Base-by-base conservation (phyloP, 2,113 vertebrate genomes). In the Halcyon malimbica region DNA sequence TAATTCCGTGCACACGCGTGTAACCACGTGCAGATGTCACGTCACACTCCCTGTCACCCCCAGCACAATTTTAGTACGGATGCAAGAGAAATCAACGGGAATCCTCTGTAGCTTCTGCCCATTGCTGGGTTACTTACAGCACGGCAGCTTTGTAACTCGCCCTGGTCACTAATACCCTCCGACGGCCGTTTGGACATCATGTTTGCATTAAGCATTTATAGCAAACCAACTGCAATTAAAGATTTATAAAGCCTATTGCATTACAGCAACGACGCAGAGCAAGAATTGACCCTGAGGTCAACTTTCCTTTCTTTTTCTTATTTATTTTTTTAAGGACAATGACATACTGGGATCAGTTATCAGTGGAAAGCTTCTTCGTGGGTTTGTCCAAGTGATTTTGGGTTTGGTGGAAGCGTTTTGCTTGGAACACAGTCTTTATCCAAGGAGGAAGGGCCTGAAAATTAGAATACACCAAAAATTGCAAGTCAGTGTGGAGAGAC, bases 161-260 rank as follows among this genome's bases (percentile, higher is more conserved):
- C 91, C 91, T 39, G 2, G 1, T 68, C 95, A 90, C 91, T 86
- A 21, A 95, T 86, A 83, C 63, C 60, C 95, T 90, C 68, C 95
- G 80, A 91, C 93, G 91, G 97, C 89, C 88, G 76, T 85, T 89
- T 68, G 97, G 97, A 98, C 95, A 97, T 94, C 35, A 25, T 90
- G 97, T 97, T 97, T 97, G 92, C 94, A 96, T 97, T 97, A 98
- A 97, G 96, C 97, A 97, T 98, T 98, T 97, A 98, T 93, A 87
- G 93, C 95, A 93, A 83, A 96, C 95, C 97, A 98, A 96, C 92
- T 95, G 96, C 97, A 96, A 83, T 96, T 96, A 96, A 97, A 97
- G 95, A 98, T 98, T 96, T 82, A 97, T 90, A 91, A 96, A 95
- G 63, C 84, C 28, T 19, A 91, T 96, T 95, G 94, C 79, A 19